Evolutionary conservation across 2,888 invertebrate genomes (phyloP).

Genomic region (Chloromyia formosa): DNA sequence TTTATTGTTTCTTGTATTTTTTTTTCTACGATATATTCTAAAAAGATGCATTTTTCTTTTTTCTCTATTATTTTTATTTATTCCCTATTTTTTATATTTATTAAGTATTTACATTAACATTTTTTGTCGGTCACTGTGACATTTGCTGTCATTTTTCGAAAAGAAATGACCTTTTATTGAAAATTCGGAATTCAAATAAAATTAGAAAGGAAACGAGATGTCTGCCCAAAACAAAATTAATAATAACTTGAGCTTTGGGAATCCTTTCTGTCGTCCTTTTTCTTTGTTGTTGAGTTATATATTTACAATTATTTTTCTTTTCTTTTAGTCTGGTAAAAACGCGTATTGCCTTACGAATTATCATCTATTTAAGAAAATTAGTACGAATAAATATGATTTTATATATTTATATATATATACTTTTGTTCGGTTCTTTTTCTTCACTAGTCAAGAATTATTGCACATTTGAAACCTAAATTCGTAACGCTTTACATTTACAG

Average conservation of each 20-base stretch:
- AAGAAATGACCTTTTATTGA: neutral
- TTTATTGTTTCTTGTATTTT: constrained; percentile 11
- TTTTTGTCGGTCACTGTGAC: neutral
- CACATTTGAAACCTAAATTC: constrained; percentile 43
- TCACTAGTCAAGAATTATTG: constrained; percentile 36
- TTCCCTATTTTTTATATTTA: constrained; percentile 19
- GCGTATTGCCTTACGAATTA: constrained; percentile 41
- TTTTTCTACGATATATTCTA: constrained; percentile 39
- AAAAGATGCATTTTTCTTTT: constrained; percentile 19
- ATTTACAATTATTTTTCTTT: constrained; percentile 4
- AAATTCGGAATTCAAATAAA: neutral
- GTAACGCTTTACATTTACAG: constrained; percentile 23
- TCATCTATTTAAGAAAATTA: constrained; percentile 37
- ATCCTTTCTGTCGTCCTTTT: neutral
- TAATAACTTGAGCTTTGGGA: neutral
- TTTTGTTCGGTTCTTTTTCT: neutral
- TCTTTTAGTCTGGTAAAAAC: constrained; percentile 38
- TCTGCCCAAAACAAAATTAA: too few species aligned
- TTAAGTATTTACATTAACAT: constrained; percentile 20
- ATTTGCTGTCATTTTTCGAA: neutral
- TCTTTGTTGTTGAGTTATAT: neutral
- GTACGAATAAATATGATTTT: constrained; percentile 4
- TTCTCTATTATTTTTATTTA: constrained; percentile 14
- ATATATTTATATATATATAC: constrained; percentile 4
- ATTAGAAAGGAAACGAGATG: too few species aligned